phyloP scores from a whole-genome alignment of 2,113 vertebrate genomes.

The Malurus cyaneus region DNA sequence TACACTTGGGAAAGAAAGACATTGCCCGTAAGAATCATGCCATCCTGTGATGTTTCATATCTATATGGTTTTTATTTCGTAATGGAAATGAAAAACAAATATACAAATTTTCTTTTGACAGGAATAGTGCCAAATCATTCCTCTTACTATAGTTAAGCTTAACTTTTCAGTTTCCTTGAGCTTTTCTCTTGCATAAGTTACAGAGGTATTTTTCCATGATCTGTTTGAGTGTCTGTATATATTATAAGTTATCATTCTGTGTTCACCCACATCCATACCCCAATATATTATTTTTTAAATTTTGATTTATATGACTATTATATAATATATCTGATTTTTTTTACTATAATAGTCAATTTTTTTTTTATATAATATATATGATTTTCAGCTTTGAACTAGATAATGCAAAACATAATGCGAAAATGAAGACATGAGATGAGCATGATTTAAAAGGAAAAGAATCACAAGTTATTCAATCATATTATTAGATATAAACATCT shows the following conservation, averaged over 20 bases:
- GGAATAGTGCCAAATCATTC: not conserved
- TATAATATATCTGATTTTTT: rapidly evolving
- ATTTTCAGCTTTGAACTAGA: not conserved
- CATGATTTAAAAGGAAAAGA: not conserved
- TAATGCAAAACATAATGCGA: too few relatives aligned
- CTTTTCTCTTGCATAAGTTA: not conserved
- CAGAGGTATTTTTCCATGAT: not conserved
- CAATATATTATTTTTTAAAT: not conserved
- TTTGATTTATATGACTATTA: not conserved
- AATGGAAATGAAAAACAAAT: not conserved
- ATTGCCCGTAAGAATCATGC: not conserved
- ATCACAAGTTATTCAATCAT: not conserved
- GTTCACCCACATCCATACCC: not conserved
- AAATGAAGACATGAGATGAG: too few relatives aligned
- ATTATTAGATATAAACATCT: not conserved
- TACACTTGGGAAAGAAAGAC: not conserved
- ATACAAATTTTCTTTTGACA: not conserved
- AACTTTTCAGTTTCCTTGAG: not conserved
- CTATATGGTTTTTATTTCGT: not conserved
- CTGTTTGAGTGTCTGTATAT: not conserved
- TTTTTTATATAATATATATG: not conserved
- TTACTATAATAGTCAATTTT: not conserved
- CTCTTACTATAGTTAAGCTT: not conserved
- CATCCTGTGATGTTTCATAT: rapidly evolving
- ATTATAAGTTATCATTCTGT: not conserved